These are phyloP conservation scores for Gouania willdenowi DNA, from an alignment of 2,797 vertebrate species.

Conservation along the genomic window DNA sequence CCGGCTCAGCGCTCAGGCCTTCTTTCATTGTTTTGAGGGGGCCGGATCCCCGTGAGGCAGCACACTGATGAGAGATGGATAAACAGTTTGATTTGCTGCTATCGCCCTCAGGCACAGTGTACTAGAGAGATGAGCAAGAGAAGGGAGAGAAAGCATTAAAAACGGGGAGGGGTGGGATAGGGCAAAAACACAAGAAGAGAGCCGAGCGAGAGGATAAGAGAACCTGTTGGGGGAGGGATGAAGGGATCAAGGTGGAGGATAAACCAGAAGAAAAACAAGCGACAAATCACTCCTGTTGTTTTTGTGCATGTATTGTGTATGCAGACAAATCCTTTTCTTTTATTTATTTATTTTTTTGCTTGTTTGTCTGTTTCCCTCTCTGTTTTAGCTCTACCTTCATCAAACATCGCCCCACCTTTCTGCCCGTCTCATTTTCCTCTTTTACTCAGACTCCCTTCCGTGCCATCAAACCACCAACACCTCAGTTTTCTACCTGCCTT, in stretches of 20 bases:
- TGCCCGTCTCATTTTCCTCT: constrained; percentile 17
- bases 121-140: constrained; percentile 74
- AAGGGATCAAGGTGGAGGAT: constrained; percentile 61
- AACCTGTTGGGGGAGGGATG: constrained; percentile 63
- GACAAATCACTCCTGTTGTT: constrained; percentile 64
- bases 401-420: constrained; percentile 38
- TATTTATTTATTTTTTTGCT: constrained; percentile 28
- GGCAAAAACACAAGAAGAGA: constrained; percentile 62
- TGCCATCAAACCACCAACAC: constrained; percentile 41
- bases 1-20: constrained; percentile 60
- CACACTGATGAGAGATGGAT: constrained; percentile 76
- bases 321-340: constrained; percentile 33
- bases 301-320: constrained; percentile 31
- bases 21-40: constrained; percentile 75
- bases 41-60: constrained; percentile 68
- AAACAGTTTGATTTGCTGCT: constrained; percentile 81
- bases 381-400: constrained; percentile 46
- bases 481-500: constrained; percentile 56
- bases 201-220: constrained; percentile 57
- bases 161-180: constrained; percentile 49
- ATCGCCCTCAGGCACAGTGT: constrained; percentile 79
- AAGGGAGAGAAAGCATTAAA: constrained; percentile 58
- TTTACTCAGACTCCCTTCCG: constrained; percentile 12
- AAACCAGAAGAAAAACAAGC: constrained; percentile 67
- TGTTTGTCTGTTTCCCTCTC: constrained; percentile 41